These are phyloP conservation scores for Isurus oxyrinchus DNA, from an alignment of 2,113 vertebrate species.

Conservation along the genomic window DNA sequence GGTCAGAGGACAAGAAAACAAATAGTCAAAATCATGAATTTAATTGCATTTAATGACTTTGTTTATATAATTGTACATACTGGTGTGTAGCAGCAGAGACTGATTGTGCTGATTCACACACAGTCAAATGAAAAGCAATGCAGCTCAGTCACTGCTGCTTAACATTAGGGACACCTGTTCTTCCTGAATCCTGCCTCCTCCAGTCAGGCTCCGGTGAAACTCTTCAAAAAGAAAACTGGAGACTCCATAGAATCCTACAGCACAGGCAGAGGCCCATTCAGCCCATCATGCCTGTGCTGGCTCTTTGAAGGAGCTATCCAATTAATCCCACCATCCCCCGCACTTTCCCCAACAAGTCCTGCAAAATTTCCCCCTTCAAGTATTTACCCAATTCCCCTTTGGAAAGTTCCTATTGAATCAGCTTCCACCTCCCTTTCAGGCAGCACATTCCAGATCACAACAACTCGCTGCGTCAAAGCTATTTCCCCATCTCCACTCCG, in stretches of 20 bases:
- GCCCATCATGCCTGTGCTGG: too few relatives aligned
- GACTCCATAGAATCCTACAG: too few relatives aligned
- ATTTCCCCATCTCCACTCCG: accelerated
- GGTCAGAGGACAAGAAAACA: not conserved
- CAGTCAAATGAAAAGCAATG: not conserved
- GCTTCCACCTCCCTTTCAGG: not conserved
- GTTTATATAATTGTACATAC: not conserved
- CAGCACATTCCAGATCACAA: not conserved
- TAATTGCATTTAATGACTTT: not conserved
- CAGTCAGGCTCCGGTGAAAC: too few relatives aligned
- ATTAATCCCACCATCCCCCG: too few relatives aligned
- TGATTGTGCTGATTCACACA: not conserved
- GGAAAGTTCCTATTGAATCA: not conserved
- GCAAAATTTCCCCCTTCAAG: not conserved
- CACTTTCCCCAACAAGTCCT: not conserved
- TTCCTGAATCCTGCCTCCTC: not conserved
- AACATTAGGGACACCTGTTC: not conserved
- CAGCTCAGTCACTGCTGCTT: not conserved
- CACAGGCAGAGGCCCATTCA: too few relatives aligned
- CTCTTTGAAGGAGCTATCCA: too few relatives aligned
- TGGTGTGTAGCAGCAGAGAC: not conserved
- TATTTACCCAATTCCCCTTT: not conserved
- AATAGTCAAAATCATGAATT: not conserved
- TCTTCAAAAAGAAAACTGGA: too few relatives aligned
- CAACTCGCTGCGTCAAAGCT: not conserved